A percentile compares a stretch with the other conserved stretches of the same genome.
phyloP scores from a whole-genome alignment of 2,888 invertebrate species.

The Deladenus siricidicola region DNA sequence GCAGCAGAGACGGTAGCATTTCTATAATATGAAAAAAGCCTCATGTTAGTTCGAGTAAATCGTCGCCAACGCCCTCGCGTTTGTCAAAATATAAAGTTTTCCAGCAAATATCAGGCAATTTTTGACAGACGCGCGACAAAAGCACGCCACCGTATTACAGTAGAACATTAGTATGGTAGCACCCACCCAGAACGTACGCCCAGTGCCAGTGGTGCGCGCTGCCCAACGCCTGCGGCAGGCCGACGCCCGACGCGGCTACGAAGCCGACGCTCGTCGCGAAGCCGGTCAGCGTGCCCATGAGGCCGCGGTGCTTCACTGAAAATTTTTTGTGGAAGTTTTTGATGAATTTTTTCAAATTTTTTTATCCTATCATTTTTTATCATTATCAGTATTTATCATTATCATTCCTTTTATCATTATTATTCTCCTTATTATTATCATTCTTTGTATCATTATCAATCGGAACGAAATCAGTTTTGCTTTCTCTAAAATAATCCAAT shows the following conservation, averaged over 20 bases:
- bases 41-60: too few relatives aligned
- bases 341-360: too few relatives aligned
- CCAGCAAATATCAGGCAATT: too few relatives aligned
- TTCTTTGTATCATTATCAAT: too few relatives aligned
- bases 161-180: too few relatives aligned
- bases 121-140: too few relatives aligned
- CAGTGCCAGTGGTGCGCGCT: constrained; percentile 32
- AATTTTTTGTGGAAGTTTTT: too few relatives aligned
- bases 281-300: constrained; percentile 40
- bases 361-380: not conserved
- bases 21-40: constrained; percentile 18
- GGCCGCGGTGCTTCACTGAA: constrained; percentile 33
- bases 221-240: constrained; percentile 37
- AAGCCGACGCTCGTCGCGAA: constrained; percentile 40
- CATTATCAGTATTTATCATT: not conserved
- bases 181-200: constrained; percentile 32
- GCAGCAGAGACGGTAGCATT: constrained; percentile 23
- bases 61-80: too few relatives aligned
- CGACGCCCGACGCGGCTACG: constrained; percentile 32
- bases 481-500: too few relatives aligned
- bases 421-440: not conserved
- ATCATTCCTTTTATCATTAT: not conserved
- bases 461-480: too few relatives aligned
- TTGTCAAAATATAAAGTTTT: too few relatives aligned
- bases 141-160: too few relatives aligned